Evolutionary conservation across 2,113 vertebrate species (phyloP), one percentile per base, ranked within the genome.

Genomic region (Ammodytes marinus): DNA sequence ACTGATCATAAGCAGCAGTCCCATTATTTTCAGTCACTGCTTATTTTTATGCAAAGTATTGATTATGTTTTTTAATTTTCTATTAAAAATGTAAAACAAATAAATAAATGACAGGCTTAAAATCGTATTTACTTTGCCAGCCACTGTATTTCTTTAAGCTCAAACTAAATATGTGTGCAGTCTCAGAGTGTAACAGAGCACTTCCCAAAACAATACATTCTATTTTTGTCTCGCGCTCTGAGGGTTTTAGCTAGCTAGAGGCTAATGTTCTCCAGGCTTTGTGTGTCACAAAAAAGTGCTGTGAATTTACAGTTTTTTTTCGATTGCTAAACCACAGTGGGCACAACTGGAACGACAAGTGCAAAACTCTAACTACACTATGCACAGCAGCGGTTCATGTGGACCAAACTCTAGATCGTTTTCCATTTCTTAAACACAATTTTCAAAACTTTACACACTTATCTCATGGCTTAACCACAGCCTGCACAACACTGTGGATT

Each of bases 201-300:
- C 47, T 17, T 65, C 40, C 46, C 46, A 57, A 40, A 59, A 67
- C 50, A 73, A 47, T 40, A 27, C 2, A 63, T 58, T 45, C 67
- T 54, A 64, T 43, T 37, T 52, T 45, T 65, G 17, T 52, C 39
- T 27, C 52, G 68, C 27, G 49, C 40, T 53, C 39, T 43, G 17
- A 43, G 27, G n/a, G 9, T 43, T 77, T 73, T 77, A 63, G 72
- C 27, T 27, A 27, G n/a, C 64, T 59, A 1, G 42, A 83, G 77
- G 73, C 47, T 37, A 60, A 63, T 69, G 35, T 50, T 59, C 50
- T 55, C n/a, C 27, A 77, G 43, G 57, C 53, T 58, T 63, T 50
- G 11, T 71, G 27, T 68, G 71, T 55, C 80, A 72, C 27, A n/a
- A n/a, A 67, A 64, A 76, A 54, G 35, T 42, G 19, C 8, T 61